These are phyloP conservation scores for Choloepus didactylus DNA, from an alignment of 2,797 vertebrate species.

Conservation along the genomic window DNA sequence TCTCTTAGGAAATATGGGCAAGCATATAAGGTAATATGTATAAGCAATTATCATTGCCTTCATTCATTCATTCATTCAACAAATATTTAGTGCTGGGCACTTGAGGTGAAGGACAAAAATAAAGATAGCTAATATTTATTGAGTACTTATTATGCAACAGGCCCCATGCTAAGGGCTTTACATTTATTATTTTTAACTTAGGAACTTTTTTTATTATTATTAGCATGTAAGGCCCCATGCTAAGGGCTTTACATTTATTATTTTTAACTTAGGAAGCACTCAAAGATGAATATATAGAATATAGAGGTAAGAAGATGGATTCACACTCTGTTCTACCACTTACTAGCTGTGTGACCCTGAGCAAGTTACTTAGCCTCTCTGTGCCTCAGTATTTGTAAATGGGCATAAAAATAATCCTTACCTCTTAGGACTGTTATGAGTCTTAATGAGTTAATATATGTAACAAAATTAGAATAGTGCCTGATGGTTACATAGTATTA, in stretches of 20 bases:
- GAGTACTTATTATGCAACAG: neutral
- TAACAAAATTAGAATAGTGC: too few relatives aligned
- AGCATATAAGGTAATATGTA: neutral
- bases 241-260: neutral
- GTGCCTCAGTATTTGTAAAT: neutral
- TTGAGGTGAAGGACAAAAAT: neutral
- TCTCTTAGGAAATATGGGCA: neutral
- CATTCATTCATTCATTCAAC: neutral
- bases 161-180: neutral
- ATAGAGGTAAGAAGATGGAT: neutral
- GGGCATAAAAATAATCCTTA: neutral
- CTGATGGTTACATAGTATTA: too few relatives aligned
- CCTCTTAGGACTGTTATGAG: too few relatives aligned
- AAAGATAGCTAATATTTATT: neutral
- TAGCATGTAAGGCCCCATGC: neutral
- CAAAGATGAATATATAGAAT: neutral
- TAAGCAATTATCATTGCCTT: neutral
- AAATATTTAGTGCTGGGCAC: neutral
- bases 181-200: neutral
- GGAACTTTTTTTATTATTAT: too few relatives aligned
- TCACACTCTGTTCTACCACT: neutral
- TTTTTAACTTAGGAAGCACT: neutral
- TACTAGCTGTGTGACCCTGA: neutral
- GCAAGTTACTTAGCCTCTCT: neutral
- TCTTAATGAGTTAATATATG: too few relatives aligned